These are phyloP conservation scores for Campopleginae sp. DNA, from an alignment of 2,888 invertebrate species.

Conservation along the genomic window DNA sequence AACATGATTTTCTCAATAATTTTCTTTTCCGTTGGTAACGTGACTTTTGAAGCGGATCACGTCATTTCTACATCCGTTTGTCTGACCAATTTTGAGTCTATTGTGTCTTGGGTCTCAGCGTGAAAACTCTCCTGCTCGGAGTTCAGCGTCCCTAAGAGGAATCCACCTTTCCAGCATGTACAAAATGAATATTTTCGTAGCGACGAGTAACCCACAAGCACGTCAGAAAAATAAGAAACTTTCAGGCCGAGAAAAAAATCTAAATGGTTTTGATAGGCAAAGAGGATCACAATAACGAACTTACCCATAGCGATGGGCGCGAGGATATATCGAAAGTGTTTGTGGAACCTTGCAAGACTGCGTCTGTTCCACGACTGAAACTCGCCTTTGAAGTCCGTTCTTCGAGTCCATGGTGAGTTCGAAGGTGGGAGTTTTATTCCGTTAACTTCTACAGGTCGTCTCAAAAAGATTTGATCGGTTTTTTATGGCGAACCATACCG, in stretches of 20 bases:
- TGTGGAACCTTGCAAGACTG: slow-evolving; percentile 63
- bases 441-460: slow-evolving; percentile 65
- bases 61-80: slow-evolving; percentile 45
- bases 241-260: neutral
- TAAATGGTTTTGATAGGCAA: neutral
- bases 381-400: slow-evolving; percentile 63
- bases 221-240: neutral
- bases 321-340: slow-evolving; percentile 49
- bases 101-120: slow-evolving; percentile 40
- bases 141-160: slow-evolving; percentile 42
- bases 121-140: slow-evolving; percentile 16
- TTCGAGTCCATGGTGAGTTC: slow-evolving; percentile 46
- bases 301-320: slow-evolving; percentile 66
- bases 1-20: neutral
- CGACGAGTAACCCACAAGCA: neutral
- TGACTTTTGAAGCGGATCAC: slow-evolving; percentile 37
- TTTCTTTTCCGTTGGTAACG: neutral
- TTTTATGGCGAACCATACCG: neutral
- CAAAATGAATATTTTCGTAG: neutral
- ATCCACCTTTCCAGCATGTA: neutral
- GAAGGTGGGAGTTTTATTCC: slow-evolving; percentile 69
- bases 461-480: slow-evolving; percentile 41
- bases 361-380: slow-evolving; percentile 66
- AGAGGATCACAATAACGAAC: slow-evolving; percentile 37
- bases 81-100: slow-evolving; percentile 34